These are phyloP conservation scores for Seriola quinqueradiata DNA, from an alignment of 2,113 vertebrate genomes.

Conservation along the genomic window DNA sequence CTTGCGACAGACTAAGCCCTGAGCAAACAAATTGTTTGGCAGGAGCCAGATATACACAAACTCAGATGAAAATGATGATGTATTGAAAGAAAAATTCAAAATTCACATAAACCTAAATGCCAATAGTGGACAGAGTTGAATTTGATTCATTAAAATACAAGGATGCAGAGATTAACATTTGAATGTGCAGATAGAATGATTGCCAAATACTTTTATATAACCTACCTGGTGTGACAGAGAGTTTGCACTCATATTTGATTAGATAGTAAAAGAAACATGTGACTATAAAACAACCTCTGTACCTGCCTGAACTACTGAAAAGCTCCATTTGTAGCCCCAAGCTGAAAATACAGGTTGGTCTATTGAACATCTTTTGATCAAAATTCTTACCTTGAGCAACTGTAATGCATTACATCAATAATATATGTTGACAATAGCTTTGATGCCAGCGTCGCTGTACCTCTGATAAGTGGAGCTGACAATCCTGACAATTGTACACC, in stretches of 20 bases:
- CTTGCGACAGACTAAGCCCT: neutral
- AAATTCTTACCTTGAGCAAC: slow-evolving; percentile 8
- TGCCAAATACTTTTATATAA: neutral
- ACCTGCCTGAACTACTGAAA: neutral
- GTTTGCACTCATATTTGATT: neutral
- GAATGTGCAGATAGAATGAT: neutral
- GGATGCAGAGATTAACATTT: too few relatives aligned
- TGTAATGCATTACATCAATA: slow-evolving; percentile 5
- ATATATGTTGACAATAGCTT: slow-evolving; percentile 3
- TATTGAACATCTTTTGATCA: neutral
- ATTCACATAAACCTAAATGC: too few relatives aligned
- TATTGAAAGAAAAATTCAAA: neutral
- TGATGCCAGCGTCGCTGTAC: slow-evolving; percentile 5
- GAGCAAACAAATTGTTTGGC: neutral
- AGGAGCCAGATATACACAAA: neutral
- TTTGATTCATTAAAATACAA: too few relatives aligned
- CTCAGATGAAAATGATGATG: neutral
- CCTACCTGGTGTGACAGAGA: neutral
- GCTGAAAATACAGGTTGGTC: neutral
- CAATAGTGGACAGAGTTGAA: neutral
- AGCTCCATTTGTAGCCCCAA: neutral
- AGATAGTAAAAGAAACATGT: neutral
- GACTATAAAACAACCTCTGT: neutral
- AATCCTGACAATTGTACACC: neutral
- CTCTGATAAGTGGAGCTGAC: slow-evolving; percentile 20